A percentile compares a stretch with the other conserved stretches of the same genome.
These are phyloP conservation scores for Cheilosia soror DNA, from an alignment of 2,888 invertebrate genomes.

Conservation along the genomic window DNA sequence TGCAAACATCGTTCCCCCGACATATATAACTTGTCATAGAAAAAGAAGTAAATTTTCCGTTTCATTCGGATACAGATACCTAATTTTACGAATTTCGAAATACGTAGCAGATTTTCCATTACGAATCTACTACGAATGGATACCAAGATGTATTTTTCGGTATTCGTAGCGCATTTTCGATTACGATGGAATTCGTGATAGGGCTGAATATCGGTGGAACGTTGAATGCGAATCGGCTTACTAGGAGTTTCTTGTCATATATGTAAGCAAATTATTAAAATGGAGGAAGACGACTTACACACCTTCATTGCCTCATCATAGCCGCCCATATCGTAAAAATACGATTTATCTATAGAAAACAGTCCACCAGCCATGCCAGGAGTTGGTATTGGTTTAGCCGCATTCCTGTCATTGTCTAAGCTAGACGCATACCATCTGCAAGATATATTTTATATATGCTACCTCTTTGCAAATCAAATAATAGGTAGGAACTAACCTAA, in stretches of 20 bases:
- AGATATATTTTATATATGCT: neutral
- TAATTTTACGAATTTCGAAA: no score
- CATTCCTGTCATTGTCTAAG: slow-evolving; percentile 84
- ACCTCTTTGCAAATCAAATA: neutral
- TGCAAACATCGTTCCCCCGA: no score
- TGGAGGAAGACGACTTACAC: neutral
- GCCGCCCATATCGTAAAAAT: slow-evolving; percentile 94
- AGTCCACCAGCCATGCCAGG: slow-evolving; percentile 97
- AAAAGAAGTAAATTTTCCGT: no score
- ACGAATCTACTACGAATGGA: no score
- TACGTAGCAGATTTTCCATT: no score
- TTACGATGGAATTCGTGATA: no score
- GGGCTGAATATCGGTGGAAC: no score
- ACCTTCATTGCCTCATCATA: slow-evolving; percentile 95
- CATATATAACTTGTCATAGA: no score
- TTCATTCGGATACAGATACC: no score
- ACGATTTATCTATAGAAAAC: slow-evolving; percentile 92
- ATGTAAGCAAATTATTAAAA: neutral
- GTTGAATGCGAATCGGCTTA: no score
- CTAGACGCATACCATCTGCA: slow-evolving; percentile 46
- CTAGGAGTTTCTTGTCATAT: neutral
- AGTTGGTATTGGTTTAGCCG: slow-evolving; percentile 90
- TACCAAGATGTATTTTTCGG: no score
- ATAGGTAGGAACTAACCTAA: slow-evolving; percentile 81
- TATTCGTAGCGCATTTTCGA: no score